Percentiles rank a stretch among this genome's conserved stretches.
Evolutionary conservation across 2,888 invertebrate species (phyloP).

Genomic region (Torymus tubicola): DNA sequence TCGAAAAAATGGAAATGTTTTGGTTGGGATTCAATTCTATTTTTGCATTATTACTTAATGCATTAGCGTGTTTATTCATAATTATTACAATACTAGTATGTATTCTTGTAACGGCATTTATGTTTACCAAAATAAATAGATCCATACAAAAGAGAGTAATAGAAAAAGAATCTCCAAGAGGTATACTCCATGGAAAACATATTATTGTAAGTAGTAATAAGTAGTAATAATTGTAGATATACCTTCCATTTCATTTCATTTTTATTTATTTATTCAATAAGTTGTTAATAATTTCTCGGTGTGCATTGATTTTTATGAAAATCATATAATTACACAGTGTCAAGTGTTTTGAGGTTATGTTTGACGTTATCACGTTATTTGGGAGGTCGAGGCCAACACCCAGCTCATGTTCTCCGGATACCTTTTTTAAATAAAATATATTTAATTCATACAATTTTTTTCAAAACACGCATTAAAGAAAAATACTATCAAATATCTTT

Average conservation of each 20-base stretch:
- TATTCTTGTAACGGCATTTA: no score
- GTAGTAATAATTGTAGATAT: slow-evolving; percentile 20
- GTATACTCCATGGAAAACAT: slow-evolving; percentile 42
- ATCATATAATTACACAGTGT: neutral
- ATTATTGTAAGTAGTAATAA: slow-evolving; percentile 52
- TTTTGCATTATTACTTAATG: slow-evolving; percentile 17
- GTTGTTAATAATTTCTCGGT: neutral
- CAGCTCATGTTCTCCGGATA: slow-evolving; percentile 55
- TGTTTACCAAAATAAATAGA: neutral
- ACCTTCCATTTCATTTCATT: neutral
- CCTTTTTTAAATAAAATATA: slow-evolving; percentile 58
- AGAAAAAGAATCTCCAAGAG: slow-evolving; percentile 15
- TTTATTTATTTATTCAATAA: neutral
- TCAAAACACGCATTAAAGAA: slow-evolving; percentile 7
- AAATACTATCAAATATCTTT: slow-evolving; percentile 25
- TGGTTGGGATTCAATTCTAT: slow-evolving; percentile 20
- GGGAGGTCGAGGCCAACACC: slow-evolving; percentile 14
- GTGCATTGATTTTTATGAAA: no score
- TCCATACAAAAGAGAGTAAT: slow-evolving; percentile 4
- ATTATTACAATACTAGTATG: no score
- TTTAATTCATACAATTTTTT: slow-evolving; percentile 48
- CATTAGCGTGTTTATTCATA: no score
- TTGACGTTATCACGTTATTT: slow-evolving; percentile 23
- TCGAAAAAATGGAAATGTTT: slow-evolving; percentile 22
- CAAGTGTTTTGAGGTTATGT: slow-evolving; percentile 48